These are phyloP conservation scores for Ormyrus labotus DNA, from an alignment of 2,888 invertebrate genomes.

Conservation along the genomic window DNA sequence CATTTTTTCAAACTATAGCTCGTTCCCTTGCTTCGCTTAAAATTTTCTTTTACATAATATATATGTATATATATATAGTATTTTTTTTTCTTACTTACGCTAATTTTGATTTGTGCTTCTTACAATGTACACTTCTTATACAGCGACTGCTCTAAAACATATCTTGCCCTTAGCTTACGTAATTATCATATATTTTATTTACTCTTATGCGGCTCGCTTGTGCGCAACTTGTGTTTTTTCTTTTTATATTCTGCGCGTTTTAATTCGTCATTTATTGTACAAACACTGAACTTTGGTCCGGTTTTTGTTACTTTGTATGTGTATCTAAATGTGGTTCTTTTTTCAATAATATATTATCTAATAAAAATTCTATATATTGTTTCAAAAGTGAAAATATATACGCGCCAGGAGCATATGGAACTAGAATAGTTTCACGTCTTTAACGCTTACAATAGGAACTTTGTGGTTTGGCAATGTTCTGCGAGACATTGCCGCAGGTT, in stretches of 20 bases:
- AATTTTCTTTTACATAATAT: constrained; percentile 45
- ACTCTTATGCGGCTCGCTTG: constrained; percentile 17
- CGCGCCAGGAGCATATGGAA: constrained; percentile 19
- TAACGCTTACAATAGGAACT: constrained; percentile 53
- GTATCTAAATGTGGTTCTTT: constrained; percentile 9
- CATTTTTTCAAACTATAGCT: neutral
- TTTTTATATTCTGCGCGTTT: constrained; percentile 17
- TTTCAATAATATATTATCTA: constrained; percentile 2
- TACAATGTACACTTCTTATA: constrained; percentile 53
- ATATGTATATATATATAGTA: neutral
- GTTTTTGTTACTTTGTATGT: constrained; percentile 38
- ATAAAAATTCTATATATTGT: constrained; percentile 4
- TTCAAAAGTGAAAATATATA: constrained; percentile 2
- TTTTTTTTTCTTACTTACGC: constrained; percentile 38
- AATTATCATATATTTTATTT: constrained; percentile 16
- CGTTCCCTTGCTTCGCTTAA: neutral
- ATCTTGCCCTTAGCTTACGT: neutral
- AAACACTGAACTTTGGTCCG: constrained; percentile 57
- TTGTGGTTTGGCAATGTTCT: constrained; percentile 53
- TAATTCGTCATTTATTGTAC: constrained; percentile 57
- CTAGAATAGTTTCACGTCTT: constrained; percentile 15
- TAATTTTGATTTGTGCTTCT: constrained; percentile 60
- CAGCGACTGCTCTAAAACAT: constrained; percentile 12
- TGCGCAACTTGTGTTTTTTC: constrained; percentile 25
- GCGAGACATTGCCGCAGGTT: constrained; percentile 38